Conservation (phyloP, 2,888 invertebrate genomes). For the Tachina grossa region DNA sequence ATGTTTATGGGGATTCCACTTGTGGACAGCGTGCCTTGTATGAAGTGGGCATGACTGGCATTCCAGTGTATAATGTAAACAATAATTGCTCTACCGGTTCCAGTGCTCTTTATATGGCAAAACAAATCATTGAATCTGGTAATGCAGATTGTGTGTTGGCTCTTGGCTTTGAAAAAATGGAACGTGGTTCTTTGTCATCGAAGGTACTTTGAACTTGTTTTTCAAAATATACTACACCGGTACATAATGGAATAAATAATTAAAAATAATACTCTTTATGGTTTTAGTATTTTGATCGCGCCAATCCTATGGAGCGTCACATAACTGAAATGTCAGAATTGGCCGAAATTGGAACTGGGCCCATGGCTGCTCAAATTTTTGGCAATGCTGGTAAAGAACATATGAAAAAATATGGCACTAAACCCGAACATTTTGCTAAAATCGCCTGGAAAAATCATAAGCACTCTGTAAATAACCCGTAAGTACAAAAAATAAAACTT, state of each 20-base stretch:
- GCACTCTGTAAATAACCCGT: slow-evolving; percentile 98
- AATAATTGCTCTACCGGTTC: slow-evolving; percentile 99
- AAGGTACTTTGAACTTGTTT: slow-evolving; percentile 83
- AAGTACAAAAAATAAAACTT: slow-evolving; percentile 79
- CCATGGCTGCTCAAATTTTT: slow-evolving; percentile 97
- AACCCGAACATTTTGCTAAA: slow-evolving; percentile 96
- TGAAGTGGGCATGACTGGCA: slow-evolving; percentile 97
- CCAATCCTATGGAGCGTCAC: slow-evolving; percentile 95
- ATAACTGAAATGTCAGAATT: slow-evolving; percentile 92
- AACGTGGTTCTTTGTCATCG: slow-evolving; percentile 91
- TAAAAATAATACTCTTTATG: too few species aligned
- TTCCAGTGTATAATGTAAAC: slow-evolving; percentile 98
- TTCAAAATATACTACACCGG: too few species aligned
- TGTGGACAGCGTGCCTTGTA: slow-evolving; percentile 97
- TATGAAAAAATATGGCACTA: slow-evolving; percentile 92
- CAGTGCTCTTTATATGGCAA: slow-evolving; percentile 94
- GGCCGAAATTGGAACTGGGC: slow-evolving; percentile 90
- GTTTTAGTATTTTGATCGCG: slow-evolving; percentile 88
- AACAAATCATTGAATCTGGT: slow-evolving; percentile 95
- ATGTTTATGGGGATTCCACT: slow-evolving; percentile 97
- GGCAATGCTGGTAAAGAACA: slow-evolving; percentile 98
- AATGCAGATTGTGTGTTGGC: slow-evolving; percentile 94
- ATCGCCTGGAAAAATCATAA: slow-evolving; percentile 99
- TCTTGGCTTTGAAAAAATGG: slow-evolving; percentile 99
- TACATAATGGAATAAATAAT: not conserved